Conservation (phyloP, 1,140 invertebrate species). For the Heliothis subflexa region DNA sequence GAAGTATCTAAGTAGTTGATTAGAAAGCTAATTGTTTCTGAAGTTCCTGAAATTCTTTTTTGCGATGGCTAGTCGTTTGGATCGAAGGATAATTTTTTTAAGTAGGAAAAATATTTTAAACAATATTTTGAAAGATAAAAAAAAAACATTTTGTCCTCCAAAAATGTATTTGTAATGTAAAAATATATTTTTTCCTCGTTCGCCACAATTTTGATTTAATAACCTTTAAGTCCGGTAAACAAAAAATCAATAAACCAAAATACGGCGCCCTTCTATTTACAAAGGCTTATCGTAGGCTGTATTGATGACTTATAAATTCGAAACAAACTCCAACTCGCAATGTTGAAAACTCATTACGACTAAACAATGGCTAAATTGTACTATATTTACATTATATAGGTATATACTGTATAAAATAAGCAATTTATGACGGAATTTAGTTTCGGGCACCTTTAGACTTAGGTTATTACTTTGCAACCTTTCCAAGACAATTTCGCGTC, state of each 20-base stretch:
- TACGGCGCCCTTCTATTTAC: background rate
- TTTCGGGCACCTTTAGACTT: no score
- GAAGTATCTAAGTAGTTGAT: background rate
- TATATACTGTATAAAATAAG: background rate
- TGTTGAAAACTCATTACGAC: conserved; percentile 21
- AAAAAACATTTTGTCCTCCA: background rate
- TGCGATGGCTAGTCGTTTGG: background rate
- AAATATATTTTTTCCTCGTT: background rate
- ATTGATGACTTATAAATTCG: conserved; percentile 20
- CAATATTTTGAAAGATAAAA: no score
- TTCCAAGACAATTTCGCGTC: no score
- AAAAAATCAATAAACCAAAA: conserved; percentile 16
- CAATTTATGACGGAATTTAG: no score
- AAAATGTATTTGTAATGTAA: background rate
- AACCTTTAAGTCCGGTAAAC: background rate
- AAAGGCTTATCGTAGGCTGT: conserved; percentile 12
- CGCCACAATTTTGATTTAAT: background rate
- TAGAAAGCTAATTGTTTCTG: conserved; percentile 33
- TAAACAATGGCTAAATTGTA: background rate
- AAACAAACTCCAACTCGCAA: background rate
- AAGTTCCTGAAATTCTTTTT: background rate
- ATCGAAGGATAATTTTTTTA: background rate
- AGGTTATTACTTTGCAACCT: no score
- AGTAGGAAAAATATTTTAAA: no score
- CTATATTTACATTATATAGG: background rate